A percentile compares a stretch with the other conserved stretches of the same genome.
Conservation (phyloP, 2,113 vertebrate genomes). For the Myiozetetes cayanensis region DNA sequence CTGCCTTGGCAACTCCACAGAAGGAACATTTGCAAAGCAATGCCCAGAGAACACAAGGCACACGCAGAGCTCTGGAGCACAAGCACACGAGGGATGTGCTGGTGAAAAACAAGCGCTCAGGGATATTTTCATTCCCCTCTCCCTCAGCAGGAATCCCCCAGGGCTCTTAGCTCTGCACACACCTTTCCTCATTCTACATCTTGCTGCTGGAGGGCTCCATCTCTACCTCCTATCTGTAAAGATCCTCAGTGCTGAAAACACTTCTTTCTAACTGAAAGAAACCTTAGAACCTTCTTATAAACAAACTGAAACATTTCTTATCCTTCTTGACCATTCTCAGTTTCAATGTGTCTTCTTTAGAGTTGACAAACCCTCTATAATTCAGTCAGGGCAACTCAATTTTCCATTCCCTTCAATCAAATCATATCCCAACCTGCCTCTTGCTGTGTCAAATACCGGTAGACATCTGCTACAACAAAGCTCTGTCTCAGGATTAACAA, state of each 20-base stretch:
- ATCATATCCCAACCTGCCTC: background rate
- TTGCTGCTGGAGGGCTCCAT: background rate
- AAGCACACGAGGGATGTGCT: background rate
- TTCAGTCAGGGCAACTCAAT: background rate
- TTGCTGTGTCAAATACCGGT: background rate
- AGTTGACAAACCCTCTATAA: background rate
- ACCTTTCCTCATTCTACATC: rapidly evolving
- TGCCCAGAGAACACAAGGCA: background rate
- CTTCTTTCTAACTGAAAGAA: background rate
- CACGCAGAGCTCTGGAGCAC: background rate
- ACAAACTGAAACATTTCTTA: background rate
- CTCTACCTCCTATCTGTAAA: background rate
- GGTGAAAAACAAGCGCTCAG: background rate
- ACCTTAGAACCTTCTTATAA: background rate
- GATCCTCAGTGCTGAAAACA: background rate
- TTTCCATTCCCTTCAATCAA: background rate
- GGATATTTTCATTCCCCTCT: background rate
- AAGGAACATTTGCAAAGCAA: background rate
- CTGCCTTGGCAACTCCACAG: background rate
- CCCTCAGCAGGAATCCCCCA: background rate
- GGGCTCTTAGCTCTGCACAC: background rate
- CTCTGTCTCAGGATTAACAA: background rate
- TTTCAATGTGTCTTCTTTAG: background rate
- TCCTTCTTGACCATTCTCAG: background rate
- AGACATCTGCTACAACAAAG: background rate